phyloP scores from a whole-genome alignment of 2,888 invertebrate species.

The Parnassius orleans region DNA sequence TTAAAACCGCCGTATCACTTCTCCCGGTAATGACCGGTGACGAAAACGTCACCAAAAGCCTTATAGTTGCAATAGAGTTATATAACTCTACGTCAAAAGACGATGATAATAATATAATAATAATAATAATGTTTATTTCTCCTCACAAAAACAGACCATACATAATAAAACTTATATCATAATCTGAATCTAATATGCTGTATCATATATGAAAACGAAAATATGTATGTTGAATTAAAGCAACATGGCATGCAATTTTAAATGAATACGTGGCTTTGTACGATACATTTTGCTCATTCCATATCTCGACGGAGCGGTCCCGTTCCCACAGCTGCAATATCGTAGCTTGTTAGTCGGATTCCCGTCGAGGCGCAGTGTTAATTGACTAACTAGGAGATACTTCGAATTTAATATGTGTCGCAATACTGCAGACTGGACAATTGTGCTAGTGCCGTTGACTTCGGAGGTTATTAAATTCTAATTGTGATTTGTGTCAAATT shows the following conservation, averaged over 20 bases:
- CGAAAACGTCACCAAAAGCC: too few species aligned
- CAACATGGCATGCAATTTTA: constrained; percentile 13
- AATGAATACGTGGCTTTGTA: constrained; percentile 11
- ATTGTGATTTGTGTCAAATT: background rate
- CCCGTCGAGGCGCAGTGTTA: constrained; percentile 50
- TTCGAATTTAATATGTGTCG: constrained; percentile 41
- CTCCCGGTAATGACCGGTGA: too few species aligned
- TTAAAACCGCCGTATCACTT: too few species aligned
- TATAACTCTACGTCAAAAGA: too few species aligned
- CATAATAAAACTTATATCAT: too few species aligned
- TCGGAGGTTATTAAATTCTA: constrained; percentile 18
- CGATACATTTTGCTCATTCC: constrained; percentile 13
- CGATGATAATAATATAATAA: too few species aligned
- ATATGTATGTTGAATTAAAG: constrained; percentile 7
- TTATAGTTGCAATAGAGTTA: too few species aligned
- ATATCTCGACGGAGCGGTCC: constrained; percentile 9
- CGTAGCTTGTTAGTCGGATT: constrained; percentile 57
- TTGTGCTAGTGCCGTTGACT: constrained; percentile 16
- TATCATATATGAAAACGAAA: background rate
- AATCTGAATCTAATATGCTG: constrained; percentile 11
- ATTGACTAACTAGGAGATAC: constrained; percentile 57
- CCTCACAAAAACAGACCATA: too few species aligned
- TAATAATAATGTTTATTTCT: too few species aligned
- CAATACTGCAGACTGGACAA: constrained; percentile 19
- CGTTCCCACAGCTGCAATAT: constrained; percentile 25